Percentiles rank a stretch among this genome's conserved stretches.
These are phyloP conservation scores for Paratilapia polleni DNA, from an alignment of 2,113 vertebrate species.

Conservation along the genomic window DNA sequence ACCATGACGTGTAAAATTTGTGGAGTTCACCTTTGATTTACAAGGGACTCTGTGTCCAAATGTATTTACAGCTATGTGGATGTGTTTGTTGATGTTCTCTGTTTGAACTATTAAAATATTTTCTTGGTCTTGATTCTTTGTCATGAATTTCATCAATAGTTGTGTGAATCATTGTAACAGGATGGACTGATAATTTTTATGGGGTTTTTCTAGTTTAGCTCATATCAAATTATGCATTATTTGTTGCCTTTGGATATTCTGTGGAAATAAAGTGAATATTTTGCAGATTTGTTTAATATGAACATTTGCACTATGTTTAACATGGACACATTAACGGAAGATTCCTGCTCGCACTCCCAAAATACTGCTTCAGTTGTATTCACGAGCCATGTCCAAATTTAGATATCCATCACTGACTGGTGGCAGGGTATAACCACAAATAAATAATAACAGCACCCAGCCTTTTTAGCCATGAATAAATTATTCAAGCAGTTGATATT, in stretches of 20 bases:
- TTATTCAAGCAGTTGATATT: conserved; percentile 29
- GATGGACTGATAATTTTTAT: neutral
- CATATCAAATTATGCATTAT: neutral
- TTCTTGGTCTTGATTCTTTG: neutral
- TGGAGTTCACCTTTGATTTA: neutral
- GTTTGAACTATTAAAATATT: neutral
- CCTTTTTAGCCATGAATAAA: conserved; percentile 21
- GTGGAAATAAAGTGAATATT: neutral
- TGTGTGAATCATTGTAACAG: neutral
- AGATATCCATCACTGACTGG: neutral
- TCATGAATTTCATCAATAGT: neutral
- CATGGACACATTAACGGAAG: neutral
- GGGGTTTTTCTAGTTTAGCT: neutral
- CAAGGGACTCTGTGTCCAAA: neutral
- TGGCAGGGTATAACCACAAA: conserved; percentile 6
- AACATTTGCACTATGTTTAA: neutral
- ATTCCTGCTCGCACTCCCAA: neutral
- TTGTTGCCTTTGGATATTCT: neutral
- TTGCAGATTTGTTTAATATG: neutral
- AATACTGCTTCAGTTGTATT: neutral
- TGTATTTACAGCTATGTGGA: neutral
- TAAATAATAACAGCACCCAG: neutral
- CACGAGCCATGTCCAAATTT: neutral
- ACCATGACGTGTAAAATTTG: neutral
- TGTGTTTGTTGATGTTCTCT: neutral